Evolutionary conservation across 2,113 vertebrate species (phyloP).

Genomic region (human (Homo sapiens)): DNA sequence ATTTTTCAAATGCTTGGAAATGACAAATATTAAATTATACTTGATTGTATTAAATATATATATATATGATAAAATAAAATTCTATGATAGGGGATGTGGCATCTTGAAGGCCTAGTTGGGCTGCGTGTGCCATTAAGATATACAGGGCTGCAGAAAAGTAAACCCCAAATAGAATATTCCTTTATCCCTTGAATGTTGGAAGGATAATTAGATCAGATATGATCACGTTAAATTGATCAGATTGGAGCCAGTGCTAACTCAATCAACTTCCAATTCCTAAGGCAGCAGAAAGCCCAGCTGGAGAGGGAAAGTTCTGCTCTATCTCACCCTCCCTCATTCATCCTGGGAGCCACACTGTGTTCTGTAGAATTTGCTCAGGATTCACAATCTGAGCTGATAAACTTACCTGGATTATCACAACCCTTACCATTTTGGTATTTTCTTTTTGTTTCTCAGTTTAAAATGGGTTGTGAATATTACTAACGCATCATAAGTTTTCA

Average conservation of each 20-base stretch:
- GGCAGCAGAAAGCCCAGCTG: background rate
- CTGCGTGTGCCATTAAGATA: too few relatives aligned
- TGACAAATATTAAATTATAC: background rate
- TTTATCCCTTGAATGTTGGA: background rate
- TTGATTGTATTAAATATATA: background rate
- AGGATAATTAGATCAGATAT: background rate
- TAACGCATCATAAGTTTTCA: too few relatives aligned
- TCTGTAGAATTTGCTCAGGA: background rate
- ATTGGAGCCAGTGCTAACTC: too few relatives aligned
- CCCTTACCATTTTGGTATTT: too few relatives aligned
- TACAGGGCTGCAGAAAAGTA: background rate
- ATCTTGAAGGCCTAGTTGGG: too few relatives aligned
- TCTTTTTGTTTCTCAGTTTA: too few relatives aligned
- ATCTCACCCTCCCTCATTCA: fast-evolving
- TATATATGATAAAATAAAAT: background rate
- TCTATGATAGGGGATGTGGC: too few relatives aligned
- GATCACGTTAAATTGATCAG: fast-evolving
- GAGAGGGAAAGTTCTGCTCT: background rate
- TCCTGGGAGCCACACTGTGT: background rate
- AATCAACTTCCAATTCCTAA: background rate
- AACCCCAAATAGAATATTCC: background rate
- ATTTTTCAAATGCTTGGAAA: background rate
- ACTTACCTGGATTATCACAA: background rate
- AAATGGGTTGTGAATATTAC: too few relatives aligned
- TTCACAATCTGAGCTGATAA: background rate